Evolutionary conservation across 2,888 invertebrate genomes (phyloP), one percentile per base, ranked within the genome.

Genomic region (Lypha dubia): DNA sequence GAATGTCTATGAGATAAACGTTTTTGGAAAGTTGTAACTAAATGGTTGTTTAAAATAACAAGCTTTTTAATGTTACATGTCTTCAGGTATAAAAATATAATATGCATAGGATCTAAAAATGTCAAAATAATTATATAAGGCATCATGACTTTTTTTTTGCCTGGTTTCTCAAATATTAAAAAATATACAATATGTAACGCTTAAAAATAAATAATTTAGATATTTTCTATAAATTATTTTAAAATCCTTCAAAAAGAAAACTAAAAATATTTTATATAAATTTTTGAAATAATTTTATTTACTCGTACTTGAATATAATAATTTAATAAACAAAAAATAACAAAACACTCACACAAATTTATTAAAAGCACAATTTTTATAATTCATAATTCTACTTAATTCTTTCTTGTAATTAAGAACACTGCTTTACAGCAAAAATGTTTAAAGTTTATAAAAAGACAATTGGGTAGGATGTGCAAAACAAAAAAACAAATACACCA

Each of bases 171-270:
- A 13, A 1, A 67, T n/a, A n/a, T n/a, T n/a, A 56, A 65, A n/a
- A n/a, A 63, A 68, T 63, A 68, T n/a, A n/a, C n/a, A 46, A 71
- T 58, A 51, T 79, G 53, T 79, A 73, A 60, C 67, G 80, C 83
- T 62, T 79, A 62, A 80, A 73, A 86, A 53, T n/a, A 68, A 58
- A 28, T 67, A 44, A 51, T 63, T 75, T 41, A 32, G 58, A 38
- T 58, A n/a, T 24, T 38, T 67, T 76, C 35, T 38, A 58, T 32
- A 44, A 58, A 17, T 22, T 60, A 17, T 46, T 22, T 63, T 22
- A 44, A 24, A 79, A 65, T 24, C 24, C 9, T 73, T 53, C 60
- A 60, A 28, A 56, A 11, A 17, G 22, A 79, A 58, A 58, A 24
- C 11, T 17, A 32, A 44, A 38, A 38, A 58, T 32, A 46, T 81